These are phyloP conservation scores for Holocentrus rufus DNA, from an alignment of 2,797 vertebrate genomes.

Conservation along the genomic window DNA sequence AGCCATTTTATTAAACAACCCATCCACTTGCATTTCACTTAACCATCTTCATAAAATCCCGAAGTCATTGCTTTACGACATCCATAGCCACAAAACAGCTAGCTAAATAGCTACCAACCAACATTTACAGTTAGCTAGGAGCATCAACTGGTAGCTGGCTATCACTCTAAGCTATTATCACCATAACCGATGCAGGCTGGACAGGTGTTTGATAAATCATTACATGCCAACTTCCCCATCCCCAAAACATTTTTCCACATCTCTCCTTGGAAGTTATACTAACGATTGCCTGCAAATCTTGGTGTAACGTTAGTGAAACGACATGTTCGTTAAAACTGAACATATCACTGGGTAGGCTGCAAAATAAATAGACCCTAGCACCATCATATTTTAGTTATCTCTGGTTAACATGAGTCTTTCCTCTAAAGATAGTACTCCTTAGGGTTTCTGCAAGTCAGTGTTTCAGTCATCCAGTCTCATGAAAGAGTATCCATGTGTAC, in stretches of 20 bases:
- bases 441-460: not conserved
- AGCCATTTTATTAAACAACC: slow-evolving; percentile 27
- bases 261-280: too few relatives aligned
- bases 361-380: not conserved
- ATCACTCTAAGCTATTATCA: not conserved
- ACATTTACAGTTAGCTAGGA: not conserved
- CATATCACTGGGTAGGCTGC: not conserved
- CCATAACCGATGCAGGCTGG: slow-evolving; percentile 3
- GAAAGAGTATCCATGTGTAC: slow-evolving; percentile 22
- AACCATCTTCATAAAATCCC: slow-evolving; percentile 27
- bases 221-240: not conserved
- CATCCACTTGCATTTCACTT: slow-evolving; percentile 43
- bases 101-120: slow-evolving; percentile 37
- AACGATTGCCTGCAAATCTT: not conserved
- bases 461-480: slow-evolving; percentile 13
- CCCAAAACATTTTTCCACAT: not conserved
- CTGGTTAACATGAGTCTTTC: slow-evolving; percentile 12
- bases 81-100: slow-evolving; percentile 12
- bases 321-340: not conserved
- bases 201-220: not conserved
- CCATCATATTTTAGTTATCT: slow-evolving; percentile 17
- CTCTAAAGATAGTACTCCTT: not conserved
- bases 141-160: not conserved
- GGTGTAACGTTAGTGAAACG: not conserved
- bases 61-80: slow-evolving; percentile 15